Base-by-base conservation (phyloP, 2,113 vertebrate species). In the Tangachromis dhanisi region DNA sequence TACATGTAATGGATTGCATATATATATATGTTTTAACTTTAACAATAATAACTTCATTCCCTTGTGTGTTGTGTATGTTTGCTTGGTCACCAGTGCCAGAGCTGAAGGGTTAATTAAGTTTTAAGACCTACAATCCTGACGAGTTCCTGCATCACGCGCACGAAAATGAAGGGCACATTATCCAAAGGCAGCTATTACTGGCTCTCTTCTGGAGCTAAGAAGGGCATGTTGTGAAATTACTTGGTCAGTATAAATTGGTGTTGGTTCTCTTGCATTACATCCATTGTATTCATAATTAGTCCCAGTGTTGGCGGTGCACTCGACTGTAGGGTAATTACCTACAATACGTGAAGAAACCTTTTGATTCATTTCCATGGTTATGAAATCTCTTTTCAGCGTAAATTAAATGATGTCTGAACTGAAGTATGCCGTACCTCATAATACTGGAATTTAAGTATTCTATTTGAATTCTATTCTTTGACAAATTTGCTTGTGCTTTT, bases 221-320 rank as follows among this genome's bases (percentile, higher is more conserved):
- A 80, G 16, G 42, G 29, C 17, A 31, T 80, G 38, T 57, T 80
- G 49, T 54, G 24, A 85, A 84, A 81, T 40, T n/a, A 49, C 47
- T 24, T 35, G 54, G 42, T 87, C 81, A 84, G 59, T 79, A 59
- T 73, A 84, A 84, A 81, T 47, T 61, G 78, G 16, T 81, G 49
- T 59, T 83, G 31, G 40, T 35, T 31, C 51, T 87, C 17, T 82
- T 86, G 51, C 40, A 59, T 83, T 76, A 61, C 5, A 51, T 76
- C 81, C 19, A 47, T 66, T 91, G 45, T 81, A 71, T 88, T 89
- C 31, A 61, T 79, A 59, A 85, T 59, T 53, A 87, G 68, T 84
- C 53, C 51, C 14, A 40, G 21, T 83, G 21, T 83, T 68, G 31
- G 84, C 51, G 17, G 51, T 57, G 73, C 71, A 83, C 76, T 85